A percentile compares a stretch with the other conserved stretches of the same genome.
phyloP scores from a whole-genome alignment of 2,888 invertebrate genomes.

The Drosophila nr. fundita region DNA sequence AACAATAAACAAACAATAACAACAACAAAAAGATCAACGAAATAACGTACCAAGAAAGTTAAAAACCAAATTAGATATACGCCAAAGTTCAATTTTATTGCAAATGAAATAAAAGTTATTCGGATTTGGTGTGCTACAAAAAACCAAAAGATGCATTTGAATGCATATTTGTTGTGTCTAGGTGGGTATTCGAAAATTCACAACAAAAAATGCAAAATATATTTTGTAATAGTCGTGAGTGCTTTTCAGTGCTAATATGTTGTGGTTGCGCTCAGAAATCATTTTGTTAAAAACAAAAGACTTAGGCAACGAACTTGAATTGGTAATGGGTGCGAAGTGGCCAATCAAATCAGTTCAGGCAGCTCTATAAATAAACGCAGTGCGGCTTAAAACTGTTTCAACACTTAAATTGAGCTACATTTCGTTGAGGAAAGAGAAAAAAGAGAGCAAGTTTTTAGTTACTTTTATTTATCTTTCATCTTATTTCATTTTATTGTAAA shows the following conservation, averaged over 20 bases:
- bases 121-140: slow-evolving; percentile 11
- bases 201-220: not conserved
- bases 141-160: slow-evolving; percentile 60
- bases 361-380: slow-evolving; percentile 6
- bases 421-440: not conserved
- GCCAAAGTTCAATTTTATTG: slow-evolving; percentile 3
- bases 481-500: slow-evolving; percentile 31
- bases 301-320: slow-evolving; percentile 73
- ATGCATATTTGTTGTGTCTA: slow-evolving; percentile 64
- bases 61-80: slow-evolving; percentile 25
- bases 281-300: slow-evolving; percentile 63
- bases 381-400: slow-evolving; percentile 26
- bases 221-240: slow-evolving; percentile 50
- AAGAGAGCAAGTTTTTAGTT: slow-evolving; percentile 13
- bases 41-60: slow-evolving; percentile 34
- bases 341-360: slow-evolving; percentile 8
- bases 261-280: slow-evolving; percentile 19
- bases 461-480: slow-evolving; percentile 5
- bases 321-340: slow-evolving; percentile 16
- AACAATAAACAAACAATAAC: slow-evolving; percentile 57
- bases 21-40: slow-evolving; percentile 26
- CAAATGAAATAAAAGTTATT: slow-evolving; percentile 44
- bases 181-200: slow-evolving; percentile 63
- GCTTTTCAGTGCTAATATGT: slow-evolving; percentile 56
- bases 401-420: slow-evolving; percentile 14